Evolutionary conservation across 2,113 vertebrate species (phyloP).

Genomic region (Antigone vipio): DNA sequence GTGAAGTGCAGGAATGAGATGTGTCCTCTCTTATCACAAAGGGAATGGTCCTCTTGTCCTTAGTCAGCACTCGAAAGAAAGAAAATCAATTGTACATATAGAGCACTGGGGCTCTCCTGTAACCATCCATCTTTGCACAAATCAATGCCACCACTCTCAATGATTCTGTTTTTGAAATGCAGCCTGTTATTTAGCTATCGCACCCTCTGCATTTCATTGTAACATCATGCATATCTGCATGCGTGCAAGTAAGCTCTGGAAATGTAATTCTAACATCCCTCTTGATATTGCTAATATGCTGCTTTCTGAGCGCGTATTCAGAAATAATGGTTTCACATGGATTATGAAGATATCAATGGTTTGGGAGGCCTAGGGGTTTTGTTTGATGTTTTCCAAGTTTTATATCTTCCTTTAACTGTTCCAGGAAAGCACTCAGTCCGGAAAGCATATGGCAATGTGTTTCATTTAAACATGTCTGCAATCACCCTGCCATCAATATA

Average conservation of each 20-base stretch:
- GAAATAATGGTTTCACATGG: neutral
- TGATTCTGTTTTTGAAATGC: neutral
- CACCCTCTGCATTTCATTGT: neutral
- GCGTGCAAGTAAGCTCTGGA: neutral
- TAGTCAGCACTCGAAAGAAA: neutral
- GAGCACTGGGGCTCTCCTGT: neutral
- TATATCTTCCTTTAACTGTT: neutral
- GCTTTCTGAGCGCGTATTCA: neutral
- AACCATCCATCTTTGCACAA: neutral
- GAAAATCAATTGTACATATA: neutral
- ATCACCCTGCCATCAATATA: neutral
- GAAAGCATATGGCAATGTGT: neutral
- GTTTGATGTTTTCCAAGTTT: neutral
- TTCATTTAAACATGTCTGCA: neutral
- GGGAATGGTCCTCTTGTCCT: neutral
- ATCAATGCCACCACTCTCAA: neutral
- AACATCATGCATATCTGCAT: accelerated
- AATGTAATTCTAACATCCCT: neutral
- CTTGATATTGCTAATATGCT: neutral
- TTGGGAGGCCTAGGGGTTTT: neutral
- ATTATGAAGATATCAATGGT: neutral
- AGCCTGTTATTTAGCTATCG: neutral
- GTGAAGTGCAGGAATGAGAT: neutral
- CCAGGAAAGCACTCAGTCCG: neutral
- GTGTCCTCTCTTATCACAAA: neutral